A percentile compares a stretch with the other conserved stretches of the same genome.
phyloP scores from a whole-genome alignment of 2,888 invertebrate species.

The Orthosia incerta region DNA sequence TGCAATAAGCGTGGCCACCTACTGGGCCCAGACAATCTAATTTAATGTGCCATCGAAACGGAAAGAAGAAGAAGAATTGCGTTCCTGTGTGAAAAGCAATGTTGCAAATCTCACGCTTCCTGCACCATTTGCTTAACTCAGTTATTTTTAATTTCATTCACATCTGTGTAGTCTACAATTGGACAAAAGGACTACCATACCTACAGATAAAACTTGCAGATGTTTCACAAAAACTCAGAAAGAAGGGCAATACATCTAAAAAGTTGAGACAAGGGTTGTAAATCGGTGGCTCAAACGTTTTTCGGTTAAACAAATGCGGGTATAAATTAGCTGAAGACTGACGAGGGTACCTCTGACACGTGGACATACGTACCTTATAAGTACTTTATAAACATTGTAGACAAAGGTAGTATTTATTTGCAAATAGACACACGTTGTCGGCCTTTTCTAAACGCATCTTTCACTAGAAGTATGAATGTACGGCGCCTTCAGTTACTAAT shows the following conservation, averaged over 20 bases:
- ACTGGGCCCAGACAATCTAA: too few relatives aligned
- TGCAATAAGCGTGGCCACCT: too few relatives aligned
- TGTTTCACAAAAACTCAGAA: conserved; percentile 58
- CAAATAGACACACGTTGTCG: background rate
- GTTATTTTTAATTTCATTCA: too few relatives aligned
- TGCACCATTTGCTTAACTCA: too few relatives aligned
- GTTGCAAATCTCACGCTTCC: too few relatives aligned
- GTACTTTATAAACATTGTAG: conserved; percentile 35
- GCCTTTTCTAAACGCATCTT: background rate
- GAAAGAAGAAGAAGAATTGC: too few relatives aligned
- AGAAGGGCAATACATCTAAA: conserved; percentile 78
- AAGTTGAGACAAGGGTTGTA: conserved; percentile 84
- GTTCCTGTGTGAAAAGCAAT: too few relatives aligned
- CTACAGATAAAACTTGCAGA: conserved; percentile 36
- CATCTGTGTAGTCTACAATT: too few relatives aligned
- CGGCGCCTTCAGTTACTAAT: too few relatives aligned
- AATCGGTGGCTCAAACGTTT: conserved; percentile 86
- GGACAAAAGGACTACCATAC: background rate
- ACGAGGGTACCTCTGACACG: conserved; percentile 84
- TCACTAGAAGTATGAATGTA: too few relatives aligned
- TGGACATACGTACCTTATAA: conserved; percentile 69
- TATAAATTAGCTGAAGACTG: conserved; percentile 88
- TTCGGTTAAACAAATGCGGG: conserved; percentile 87
- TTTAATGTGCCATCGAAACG: too few relatives aligned
- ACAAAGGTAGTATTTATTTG: conserved; percentile 3